These are phyloP conservation scores for Apoda limacodes DNA, from an alignment of 2,888 invertebrate species.

Conservation along the genomic window DNA sequence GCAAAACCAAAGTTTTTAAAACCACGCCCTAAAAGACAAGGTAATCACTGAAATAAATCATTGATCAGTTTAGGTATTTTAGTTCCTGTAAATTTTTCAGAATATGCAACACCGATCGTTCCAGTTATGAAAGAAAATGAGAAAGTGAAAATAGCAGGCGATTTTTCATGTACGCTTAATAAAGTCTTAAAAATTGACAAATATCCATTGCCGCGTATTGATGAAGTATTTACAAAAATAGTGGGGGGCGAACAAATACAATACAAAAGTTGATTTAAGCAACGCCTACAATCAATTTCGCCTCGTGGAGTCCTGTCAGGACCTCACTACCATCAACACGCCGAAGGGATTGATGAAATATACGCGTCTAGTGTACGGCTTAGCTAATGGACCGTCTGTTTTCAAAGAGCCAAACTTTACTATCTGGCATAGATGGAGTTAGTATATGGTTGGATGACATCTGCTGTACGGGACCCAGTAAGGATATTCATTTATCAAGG, in stretches of 20 bases:
- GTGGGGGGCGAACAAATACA: conserved; percentile 14
- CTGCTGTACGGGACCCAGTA: conserved; percentile 10
- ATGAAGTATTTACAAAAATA: conserved; percentile 21
- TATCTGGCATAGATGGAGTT: conserved; percentile 6
- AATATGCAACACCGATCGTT: conserved; percentile 1
- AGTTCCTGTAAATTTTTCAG: background rate
- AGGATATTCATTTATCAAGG: conserved; percentile 2
- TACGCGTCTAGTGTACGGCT: conserved; percentile 16
- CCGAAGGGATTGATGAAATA: conserved; percentile 18
- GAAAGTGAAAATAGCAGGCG: conserved; percentile 12
- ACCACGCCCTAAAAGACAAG: background rate
- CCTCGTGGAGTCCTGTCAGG: conserved; percentile 8
- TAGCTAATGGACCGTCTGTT: conserved; percentile 10
- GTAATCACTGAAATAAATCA: background rate
- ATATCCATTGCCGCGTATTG: conserved; percentile 19
- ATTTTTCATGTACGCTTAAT: conserved; percentile 23
- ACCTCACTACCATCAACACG: conserved; percentile 7
- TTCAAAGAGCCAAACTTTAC: conserved; percentile 2
- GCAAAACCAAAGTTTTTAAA: conserved; percentile 8
- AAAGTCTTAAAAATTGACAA: conserved; percentile 22
- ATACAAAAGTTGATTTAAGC: conserved; percentile 17
- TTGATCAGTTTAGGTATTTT: no score
- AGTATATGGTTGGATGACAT: conserved; percentile 22
- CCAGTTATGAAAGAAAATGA: background rate
- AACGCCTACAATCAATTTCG: conserved; percentile 21